phyloP scores from a whole-genome alignment of 2,888 invertebrate genomes.

The Sylvicola fuscatus region DNA sequence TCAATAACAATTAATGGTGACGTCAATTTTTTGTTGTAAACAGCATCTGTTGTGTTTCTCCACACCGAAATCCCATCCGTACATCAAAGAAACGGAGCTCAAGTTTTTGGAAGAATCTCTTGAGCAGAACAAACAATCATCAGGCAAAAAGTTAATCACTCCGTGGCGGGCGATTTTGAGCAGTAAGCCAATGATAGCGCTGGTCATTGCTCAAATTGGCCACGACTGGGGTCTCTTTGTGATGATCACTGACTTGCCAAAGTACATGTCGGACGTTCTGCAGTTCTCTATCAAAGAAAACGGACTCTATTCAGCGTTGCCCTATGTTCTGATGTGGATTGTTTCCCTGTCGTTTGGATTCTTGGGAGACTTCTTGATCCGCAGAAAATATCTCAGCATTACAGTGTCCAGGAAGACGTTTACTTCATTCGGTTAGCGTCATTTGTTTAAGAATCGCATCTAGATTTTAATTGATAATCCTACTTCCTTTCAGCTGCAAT shows the following conservation, averaged over 20 bases:
- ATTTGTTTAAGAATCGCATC: too few relatives aligned
- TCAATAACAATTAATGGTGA: too few relatives aligned
- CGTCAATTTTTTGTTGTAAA: slow-evolving; percentile 16
- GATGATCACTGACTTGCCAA: slow-evolving; percentile 42
- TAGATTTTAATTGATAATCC: too few relatives aligned
- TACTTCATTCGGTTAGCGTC: slow-evolving; percentile 29
- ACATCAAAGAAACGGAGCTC: slow-evolving; percentile 47
- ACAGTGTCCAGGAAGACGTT: slow-evolving; percentile 39
- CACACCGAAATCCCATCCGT: slow-evolving; percentile 52
- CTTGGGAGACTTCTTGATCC: slow-evolving; percentile 45
- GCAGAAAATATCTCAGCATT: slow-evolving; percentile 31
- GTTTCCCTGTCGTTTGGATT: slow-evolving; percentile 37
- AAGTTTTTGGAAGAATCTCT: slow-evolving; percentile 43
- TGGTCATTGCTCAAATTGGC: slow-evolving; percentile 50
- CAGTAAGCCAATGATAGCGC: slow-evolving; percentile 48
- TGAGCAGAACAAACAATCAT: slow-evolving; percentile 22
- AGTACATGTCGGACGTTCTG: slow-evolving; percentile 38
- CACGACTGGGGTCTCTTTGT: slow-evolving; percentile 47
- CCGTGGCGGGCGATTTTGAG: slow-evolving; percentile 52
- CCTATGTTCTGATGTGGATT: slow-evolving; percentile 39
- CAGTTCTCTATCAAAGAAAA: slow-evolving; percentile 37
- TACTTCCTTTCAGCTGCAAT: slow-evolving; percentile 28
- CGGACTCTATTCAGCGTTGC: slow-evolving; percentile 35
- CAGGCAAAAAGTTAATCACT: slow-evolving; percentile 33
- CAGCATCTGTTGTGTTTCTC: slow-evolving; percentile 35